Conservation (phyloP, 2,797 vertebrate genomes). For the Pangasius mekongensis region DNA sequence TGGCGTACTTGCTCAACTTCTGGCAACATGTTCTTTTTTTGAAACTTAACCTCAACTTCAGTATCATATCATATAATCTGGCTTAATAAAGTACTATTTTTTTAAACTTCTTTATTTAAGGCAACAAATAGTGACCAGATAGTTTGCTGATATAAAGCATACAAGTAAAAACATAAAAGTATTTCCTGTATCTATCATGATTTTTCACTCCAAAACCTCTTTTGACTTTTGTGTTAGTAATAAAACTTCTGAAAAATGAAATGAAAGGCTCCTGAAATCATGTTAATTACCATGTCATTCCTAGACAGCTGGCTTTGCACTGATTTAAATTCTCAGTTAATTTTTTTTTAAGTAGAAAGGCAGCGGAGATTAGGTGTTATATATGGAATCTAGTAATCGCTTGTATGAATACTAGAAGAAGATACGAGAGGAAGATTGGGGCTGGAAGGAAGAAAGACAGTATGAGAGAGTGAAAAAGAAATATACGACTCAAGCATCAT, state of each 20-base stretch:
- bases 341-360: constrained; percentile 1
- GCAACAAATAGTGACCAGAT: neutral
- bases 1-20: neutral
- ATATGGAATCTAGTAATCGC: constrained; percentile 38
- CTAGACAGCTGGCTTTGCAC: constrained; percentile 66
- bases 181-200: neutral
- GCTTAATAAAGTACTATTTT: neutral
- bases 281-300: constrained; percentile 75
- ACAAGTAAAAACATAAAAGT: neutral
- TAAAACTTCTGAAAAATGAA: constrained; percentile 49
- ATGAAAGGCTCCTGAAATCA: constrained; percentile 62
- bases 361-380: constrained; percentile 32
- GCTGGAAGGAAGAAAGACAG: constrained; percentile 8
- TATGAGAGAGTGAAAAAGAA: constrained; percentile 53
- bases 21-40: neutral
- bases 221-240: neutral
- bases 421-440: constrained; percentile 26
- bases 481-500: constrained; percentile 36
- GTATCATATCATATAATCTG: neutral
- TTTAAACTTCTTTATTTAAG: neutral
- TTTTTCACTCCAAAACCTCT: constrained; percentile 5
- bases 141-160: neutral
- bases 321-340: constrained; percentile 48
- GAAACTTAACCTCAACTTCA: neutral
- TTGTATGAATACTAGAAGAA: constrained; percentile 41